Evolutionary conservation across 2,888 invertebrate genomes (phyloP), one percentile per base, ranked within the genome.

Genomic region (Sabellastarte sp.): DNA sequence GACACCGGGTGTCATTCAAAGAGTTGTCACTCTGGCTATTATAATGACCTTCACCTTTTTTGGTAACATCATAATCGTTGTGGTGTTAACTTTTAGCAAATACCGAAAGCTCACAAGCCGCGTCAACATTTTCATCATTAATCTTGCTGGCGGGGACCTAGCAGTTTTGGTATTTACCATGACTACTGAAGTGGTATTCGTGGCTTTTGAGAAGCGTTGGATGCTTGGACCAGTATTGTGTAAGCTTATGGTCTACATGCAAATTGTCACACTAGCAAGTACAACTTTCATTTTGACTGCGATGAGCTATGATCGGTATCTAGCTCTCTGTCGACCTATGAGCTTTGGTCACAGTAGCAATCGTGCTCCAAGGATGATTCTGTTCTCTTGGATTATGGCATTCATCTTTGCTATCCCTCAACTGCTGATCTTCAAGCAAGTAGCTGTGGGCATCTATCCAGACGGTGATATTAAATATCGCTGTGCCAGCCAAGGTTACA

Each of bases 81-180:
- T 79, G 2, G 79, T 84, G 50, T 75, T 85, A 15, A 77, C 79
- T 15, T 81, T 82, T 63, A 81, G 80, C 60, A 77, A 74, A 59
- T 78, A 79, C 62, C 71, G 81, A 57, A 79, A 79, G 56, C 72
- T 82, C 30, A 76, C 81, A 60, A 80, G 79, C 65, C 74, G 85
- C 26, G 84, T 85, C n/a, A 85, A 85, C 68, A 80, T 85, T 55
- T 85, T 84, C 73, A 85, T 85, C 63, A 76, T 85, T 31, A 82
- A 85, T 69, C 73, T 85, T 58, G 85, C 85, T 2, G 73, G 84
- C 5, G 85, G 84, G 0, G 85, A 85, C 69, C 73, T 85, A 30
- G 78, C 83, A 2, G 84, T 85, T 15, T 84, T 83, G 67, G 74
- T 75, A 56, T 78, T 82, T 57, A 84, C 84, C 4, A 85, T 85